Evolutionary conservation across 2,113 vertebrate genomes (phyloP), one percentile per base, ranked within the genome.

Genomic region (Formicarius rufipectus): DNA sequence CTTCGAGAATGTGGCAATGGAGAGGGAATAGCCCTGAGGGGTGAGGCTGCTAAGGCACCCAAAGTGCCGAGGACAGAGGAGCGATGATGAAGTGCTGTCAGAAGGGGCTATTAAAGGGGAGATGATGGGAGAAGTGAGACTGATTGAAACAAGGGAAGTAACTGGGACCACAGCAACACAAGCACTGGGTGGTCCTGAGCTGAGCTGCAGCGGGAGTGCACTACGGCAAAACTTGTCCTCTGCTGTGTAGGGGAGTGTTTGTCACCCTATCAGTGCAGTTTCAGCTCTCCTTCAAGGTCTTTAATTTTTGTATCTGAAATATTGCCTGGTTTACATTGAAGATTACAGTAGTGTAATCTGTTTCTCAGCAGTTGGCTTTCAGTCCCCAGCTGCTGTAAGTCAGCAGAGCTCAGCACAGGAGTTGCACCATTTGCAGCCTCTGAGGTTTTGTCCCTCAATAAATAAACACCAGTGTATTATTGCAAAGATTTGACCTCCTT

Each of bases 371-470:
- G 39, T 60, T 71, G 55, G 31, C 45, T 87, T 84, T 21, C 24
- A 40, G 49, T 23, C 30, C 63, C 25, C 82, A 90, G 88, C 92
- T 94, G 92, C 63, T 80, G 50, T 52, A 84, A 93, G 52, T 55
- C 81, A 93, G 93, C 78, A 66, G 67, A 85, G 53, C 87, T 76
- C 63, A n/a, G 10, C 62, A 30, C 50, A 23, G 58, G 84, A 94
- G 28, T 96, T 11, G 4, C 8, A 33, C 59, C 27, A 3, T 89
- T 88, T 84, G 60, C 30, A 39, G 47, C 90, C 28, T 12, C 53
- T 2, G 11, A 82, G 74, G 55, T 55, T 96, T 79, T 89, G 87
- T 63, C 72, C 78, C 90, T 53, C 39, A 20, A 91, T 93, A 95
- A 94, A 95, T 63, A 90, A 95, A 84, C 56, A 64, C 47, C 52